Conservation (phyloP, 2,888 invertebrate species). For the Epirrhoe alternata region DNA sequence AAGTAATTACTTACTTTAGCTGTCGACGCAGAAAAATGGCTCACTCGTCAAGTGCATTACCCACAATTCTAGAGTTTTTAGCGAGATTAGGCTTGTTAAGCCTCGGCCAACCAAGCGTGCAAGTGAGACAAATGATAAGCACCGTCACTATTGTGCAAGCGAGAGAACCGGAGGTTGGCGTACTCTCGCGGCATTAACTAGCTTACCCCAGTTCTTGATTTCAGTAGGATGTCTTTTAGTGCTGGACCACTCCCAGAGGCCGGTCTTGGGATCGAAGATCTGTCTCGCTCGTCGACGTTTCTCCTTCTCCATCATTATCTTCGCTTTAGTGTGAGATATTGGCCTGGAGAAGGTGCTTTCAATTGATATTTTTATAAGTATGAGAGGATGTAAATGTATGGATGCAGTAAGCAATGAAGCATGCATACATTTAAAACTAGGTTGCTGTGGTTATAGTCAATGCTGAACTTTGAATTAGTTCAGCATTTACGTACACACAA, state of each 20-base stretch:
- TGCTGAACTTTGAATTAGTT: too few species aligned
- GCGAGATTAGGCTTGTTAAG: too few species aligned
- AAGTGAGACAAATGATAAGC: too few species aligned
- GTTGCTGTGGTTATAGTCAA: too few species aligned
- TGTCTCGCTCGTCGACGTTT: conserved; percentile 71
- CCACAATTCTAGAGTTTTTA: too few species aligned
- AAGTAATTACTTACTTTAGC: too few species aligned
- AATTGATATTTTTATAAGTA: background rate
- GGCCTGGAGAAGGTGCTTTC: conserved; percentile 57
- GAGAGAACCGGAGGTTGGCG: too few species aligned
- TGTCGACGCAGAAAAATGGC: too few species aligned
- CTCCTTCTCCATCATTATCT: conserved; percentile 65
- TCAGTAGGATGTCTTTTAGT: conserved; percentile 74
- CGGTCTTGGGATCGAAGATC: conserved; percentile 64
- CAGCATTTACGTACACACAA: too few species aligned
- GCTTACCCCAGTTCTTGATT: conserved; percentile 72
- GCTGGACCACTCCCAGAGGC: conserved; percentile 73
- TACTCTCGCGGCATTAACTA: background rate
- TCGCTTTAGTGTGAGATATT: conserved; percentile 68
- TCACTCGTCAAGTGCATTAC: too few species aligned
- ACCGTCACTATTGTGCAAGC: too few species aligned
- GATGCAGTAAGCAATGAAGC: background rate
- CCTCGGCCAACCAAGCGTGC: too few species aligned
- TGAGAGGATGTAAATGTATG: background rate
- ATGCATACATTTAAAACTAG: background rate